These are phyloP conservation scores for Eptatretus burgeri DNA, from an alignment of 2,113 vertebrate genomes.

Conservation along the genomic window DNA sequence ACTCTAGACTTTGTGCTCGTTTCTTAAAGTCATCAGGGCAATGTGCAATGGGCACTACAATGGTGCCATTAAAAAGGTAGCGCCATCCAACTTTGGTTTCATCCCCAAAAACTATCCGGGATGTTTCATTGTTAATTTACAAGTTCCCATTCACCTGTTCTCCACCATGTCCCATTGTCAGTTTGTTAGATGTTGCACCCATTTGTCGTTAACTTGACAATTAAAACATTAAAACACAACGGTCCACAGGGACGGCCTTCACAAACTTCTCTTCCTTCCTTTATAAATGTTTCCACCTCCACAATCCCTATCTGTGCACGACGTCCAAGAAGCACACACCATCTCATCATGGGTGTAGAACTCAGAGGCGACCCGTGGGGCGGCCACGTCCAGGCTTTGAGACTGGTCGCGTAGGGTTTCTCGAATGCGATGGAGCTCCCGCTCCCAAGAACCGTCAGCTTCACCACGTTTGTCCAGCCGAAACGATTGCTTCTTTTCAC, in stretches of 20 bases:
- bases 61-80: too few relatives aligned
- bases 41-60: too few relatives aligned
- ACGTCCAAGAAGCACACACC: slow-evolving; percentile 22
- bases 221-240: too few relatives aligned
- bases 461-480: slow-evolving; percentile 24
- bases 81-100: too few relatives aligned
- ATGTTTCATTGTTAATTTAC: too few relatives aligned
- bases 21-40: too few relatives aligned
- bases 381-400: slow-evolving; percentile 28
- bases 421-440: slow-evolving; percentile 36
- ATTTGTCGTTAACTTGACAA: too few relatives aligned
- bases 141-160: too few relatives aligned
- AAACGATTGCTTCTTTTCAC: slow-evolving; percentile 47
- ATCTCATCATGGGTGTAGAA: slow-evolving; percentile 49
- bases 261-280: slow-evolving; percentile 29
- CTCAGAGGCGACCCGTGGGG: slow-evolving; percentile 30
- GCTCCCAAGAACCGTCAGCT: slow-evolving; percentile 30
- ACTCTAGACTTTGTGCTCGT: too few relatives aligned
- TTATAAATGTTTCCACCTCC: slow-evolving; percentile 37
- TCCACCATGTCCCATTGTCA: too few relatives aligned
- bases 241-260: background rate
- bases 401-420: slow-evolving; percentile 30
- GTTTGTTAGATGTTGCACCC: too few relatives aligned
- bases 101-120: too few relatives aligned
- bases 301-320: slow-evolving; percentile 43